These are phyloP conservation scores for Sciaenops ocellatus DNA, from an alignment of 2,797 vertebrate genomes.

Conservation along the genomic window DNA sequence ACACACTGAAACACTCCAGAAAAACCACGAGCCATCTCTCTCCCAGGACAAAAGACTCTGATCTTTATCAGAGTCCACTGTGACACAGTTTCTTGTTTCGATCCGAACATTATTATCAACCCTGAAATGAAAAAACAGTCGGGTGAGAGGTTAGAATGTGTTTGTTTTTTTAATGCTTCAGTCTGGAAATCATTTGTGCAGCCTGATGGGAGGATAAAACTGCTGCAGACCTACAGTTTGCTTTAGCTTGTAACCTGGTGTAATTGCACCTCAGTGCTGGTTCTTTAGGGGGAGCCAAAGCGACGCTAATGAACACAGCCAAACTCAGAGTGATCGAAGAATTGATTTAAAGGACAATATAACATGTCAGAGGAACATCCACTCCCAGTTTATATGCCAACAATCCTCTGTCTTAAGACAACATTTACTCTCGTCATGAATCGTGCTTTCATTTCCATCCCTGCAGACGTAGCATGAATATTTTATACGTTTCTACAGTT, in stretches of 20 bases:
- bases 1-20: background rate
- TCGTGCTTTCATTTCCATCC: too few relatives aligned
- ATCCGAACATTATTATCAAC: conserved; percentile 50
- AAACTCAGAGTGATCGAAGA: too few relatives aligned
- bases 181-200: conserved; percentile 4
- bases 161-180: background rate
- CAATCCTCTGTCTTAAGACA: too few relatives aligned
- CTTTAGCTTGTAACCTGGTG: too few relatives aligned
- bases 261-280: background rate
- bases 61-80: conserved; percentile 40
- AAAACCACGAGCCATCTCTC: background rate
- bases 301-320: too few relatives aligned
- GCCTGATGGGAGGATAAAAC: background rate
- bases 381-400: too few relatives aligned
- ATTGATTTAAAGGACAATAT: too few relatives aligned
- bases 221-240: background rate
- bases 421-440: too few relatives aligned
- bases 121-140: too few relatives aligned
- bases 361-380: too few relatives aligned
- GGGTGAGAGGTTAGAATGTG: background rate
- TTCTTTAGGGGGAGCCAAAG: too few relatives aligned
- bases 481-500: background rate
- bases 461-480: too few relatives aligned
- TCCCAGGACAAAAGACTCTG: conserved; percentile 16
- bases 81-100: conserved; percentile 44